Evolutionary conservation across 2,888 invertebrate species (phyloP), one percentile per base, ranked within the genome.

Genomic region (Boloria selene): DNA sequence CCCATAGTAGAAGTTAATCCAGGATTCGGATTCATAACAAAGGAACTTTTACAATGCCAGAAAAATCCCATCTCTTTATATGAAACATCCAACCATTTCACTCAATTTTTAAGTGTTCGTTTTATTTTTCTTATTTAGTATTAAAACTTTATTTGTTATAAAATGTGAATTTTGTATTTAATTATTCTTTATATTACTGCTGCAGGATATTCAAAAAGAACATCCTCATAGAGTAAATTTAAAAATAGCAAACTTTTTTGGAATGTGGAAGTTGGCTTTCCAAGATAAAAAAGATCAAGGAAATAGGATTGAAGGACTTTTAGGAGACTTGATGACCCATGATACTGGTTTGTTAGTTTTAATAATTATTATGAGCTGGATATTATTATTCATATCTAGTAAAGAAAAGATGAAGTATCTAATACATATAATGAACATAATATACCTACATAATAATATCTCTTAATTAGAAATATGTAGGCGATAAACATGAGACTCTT

Each of bases 1-100:
- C 85, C 92, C 3, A 77, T 95, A 16, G 83, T 95, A n/a, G 96
- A 96, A 87, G 88, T 95, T 0, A 95, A 95, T 85, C 95, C 96
- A 0, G 96, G 96, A 0, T 84, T 94, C 51, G 95, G 96, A 0
- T 81, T 94, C 18, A 81, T 96, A 58, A 94, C 95, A 2, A 81
- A 90, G 71, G 89, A 94, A 73, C 78, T 96, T 44, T 80, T 96
- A 4, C 77, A 92, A 7, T 81, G 80, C 71, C 90, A 90, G 17
- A 82, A 93, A 31, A 85, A 89, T 10, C 81, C 86, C 54, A 84
- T 96, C 14, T 84, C 94, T 67, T 76, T 95, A 65, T 94, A 94
- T 77, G 96, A 96, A 84, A 76, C 83, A 7, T 86, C 92, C 64
- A 78, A 79, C 18, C 79, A 90, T 18, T 95, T 95, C 79, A 76